A percentile compares a stretch with the other conserved stretches of the same genome.
phyloP scores from a whole-genome alignment of 2,888 invertebrate species.

The Parasteatoda lunata region DNA sequence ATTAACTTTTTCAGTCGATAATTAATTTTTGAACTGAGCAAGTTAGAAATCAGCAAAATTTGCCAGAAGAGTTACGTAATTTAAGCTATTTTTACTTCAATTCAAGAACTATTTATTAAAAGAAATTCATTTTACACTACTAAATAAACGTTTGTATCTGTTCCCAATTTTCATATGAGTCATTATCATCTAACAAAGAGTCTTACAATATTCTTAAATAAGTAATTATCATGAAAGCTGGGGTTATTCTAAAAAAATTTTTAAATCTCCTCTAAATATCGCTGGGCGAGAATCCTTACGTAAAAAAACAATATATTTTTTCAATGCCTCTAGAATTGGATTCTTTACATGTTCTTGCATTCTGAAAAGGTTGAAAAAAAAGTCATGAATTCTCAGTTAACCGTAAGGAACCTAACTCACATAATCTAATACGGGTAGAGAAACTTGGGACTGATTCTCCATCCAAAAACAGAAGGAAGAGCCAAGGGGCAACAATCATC shows the following conservation, averaged over 20 bases:
- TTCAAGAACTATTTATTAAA: no score
- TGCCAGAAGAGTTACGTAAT: no score
- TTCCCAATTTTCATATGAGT: no score
- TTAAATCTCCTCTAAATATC: neutral
- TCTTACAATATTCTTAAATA: neutral
- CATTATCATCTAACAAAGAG: no score
- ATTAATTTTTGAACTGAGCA: no score
- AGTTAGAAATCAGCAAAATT: no score
- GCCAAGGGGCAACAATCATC: slow-evolving; percentile 48
- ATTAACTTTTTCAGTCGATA: no score
- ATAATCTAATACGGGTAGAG: slow-evolving; percentile 41
- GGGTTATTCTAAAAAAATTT: neutral
- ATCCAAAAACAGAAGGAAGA: neutral
- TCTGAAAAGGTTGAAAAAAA: neutral
- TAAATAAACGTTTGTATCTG: no score
- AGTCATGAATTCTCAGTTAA: slow-evolving; percentile 20
- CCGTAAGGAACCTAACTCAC: slow-evolving; percentile 19
- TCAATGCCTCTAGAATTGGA: neutral
- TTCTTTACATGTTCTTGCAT: slow-evolving; percentile 16
- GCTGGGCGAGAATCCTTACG: neutral
- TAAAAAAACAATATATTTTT: neutral
- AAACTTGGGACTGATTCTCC: slow-evolving; percentile 4
- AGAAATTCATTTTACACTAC: no score
- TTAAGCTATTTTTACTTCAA: no score
- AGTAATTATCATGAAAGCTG: neutral